Evolutionary conservation across 2,888 invertebrate species (phyloP).

Genomic region (Dryocosmus kuriphilus): DNA sequence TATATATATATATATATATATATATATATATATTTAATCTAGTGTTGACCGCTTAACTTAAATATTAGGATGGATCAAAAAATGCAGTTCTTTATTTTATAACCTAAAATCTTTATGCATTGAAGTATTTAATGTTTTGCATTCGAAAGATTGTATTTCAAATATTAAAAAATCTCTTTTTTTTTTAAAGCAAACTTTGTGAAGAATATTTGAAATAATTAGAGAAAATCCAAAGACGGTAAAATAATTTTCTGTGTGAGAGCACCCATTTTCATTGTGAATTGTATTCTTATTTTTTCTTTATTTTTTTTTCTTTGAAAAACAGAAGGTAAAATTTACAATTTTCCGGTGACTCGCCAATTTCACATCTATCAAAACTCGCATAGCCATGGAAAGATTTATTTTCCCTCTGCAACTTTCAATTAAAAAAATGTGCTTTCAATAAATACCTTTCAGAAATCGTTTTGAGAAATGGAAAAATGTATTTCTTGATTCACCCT

Average conservation of each 20-base stretch:
- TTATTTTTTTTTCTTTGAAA: too few species aligned
- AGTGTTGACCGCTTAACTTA: constrained; percentile 62
- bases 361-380: too few species aligned
- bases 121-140: neutral
- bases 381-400: too few species aligned
- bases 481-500: constrained; percentile 13
- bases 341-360: too few species aligned
- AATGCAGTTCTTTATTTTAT: neutral
- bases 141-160: too few species aligned
- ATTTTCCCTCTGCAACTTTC: too few species aligned
- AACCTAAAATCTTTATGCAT: neutral
- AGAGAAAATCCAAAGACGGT: neutral
- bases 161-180: too few species aligned
- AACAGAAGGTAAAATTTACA: too few species aligned
- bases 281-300: neutral
- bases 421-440: too few species aligned
- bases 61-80: constrained; percentile 47
- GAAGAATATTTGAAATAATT: neutral
- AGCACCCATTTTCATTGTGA: neutral
- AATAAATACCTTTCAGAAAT: too few species aligned
- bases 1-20: constrained; percentile 44
- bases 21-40: constrained; percentile 54
- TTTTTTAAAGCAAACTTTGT: too few species aligned
- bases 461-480: constrained; percentile 19
- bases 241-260: neutral